Evolutionary conservation across 2,113 vertebrate genomes (phyloP).

Genomic region (Python bivittatus): DNA sequence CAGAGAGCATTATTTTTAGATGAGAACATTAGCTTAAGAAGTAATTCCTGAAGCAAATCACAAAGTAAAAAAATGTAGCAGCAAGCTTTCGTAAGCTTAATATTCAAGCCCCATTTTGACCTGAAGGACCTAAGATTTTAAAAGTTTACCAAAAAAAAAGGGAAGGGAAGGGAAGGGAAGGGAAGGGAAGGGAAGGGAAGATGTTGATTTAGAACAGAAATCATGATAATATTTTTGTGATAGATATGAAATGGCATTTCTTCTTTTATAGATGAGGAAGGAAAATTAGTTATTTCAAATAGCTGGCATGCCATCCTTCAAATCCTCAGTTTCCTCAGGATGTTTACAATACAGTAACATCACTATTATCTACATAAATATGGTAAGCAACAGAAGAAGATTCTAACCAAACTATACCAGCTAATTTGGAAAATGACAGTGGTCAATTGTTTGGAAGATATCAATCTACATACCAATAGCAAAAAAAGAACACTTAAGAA

Average conservation of each 20-base stretch:
- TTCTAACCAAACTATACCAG: not conserved
- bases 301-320: not conserved
- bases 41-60: slow-evolving; percentile 49
- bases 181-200: not conserved
- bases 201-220: not conserved
- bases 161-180: not conserved
- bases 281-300: not conserved
- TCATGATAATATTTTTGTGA: not conserved
- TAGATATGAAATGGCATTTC: not conserved
- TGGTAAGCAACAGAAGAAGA: not conserved
- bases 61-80: not conserved
- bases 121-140: not conserved
- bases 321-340: not conserved
- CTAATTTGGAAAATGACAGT: not conserved
- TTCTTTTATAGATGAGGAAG: not conserved
- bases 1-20: not conserved
- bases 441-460: not conserved
- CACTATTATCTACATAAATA: not conserved
- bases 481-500: not conserved
- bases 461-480: not conserved
- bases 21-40: slow-evolving; percentile 23
- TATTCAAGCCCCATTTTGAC: slow-evolving; percentile 33
- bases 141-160: not conserved
- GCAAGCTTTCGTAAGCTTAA: slow-evolving; percentile 41
- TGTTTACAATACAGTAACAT: not conserved